These are phyloP conservation scores for Taphrorychus bicolor DNA, from an alignment of 2,888 invertebrate species.

Conservation along the genomic window DNA sequence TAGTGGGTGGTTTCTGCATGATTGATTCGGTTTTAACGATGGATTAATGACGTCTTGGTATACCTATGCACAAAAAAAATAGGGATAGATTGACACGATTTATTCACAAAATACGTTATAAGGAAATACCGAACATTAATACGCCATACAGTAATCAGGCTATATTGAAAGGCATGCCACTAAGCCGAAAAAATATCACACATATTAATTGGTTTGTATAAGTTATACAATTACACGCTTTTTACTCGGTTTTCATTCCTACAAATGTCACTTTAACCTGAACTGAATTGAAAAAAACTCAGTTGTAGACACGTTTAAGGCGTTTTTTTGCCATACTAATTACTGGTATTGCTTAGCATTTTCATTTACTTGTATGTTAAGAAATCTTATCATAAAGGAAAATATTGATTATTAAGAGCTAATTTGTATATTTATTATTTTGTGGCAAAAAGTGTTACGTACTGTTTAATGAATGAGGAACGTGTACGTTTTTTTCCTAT, in stretches of 20 bases:
- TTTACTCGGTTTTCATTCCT: neutral
- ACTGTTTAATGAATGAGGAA: neutral
- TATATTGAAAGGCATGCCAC: neutral
- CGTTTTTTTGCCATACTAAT: neutral
- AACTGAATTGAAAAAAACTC: neutral
- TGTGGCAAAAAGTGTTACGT: neutral
- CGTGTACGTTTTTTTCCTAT: neutral
- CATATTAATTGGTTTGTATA: neutral
- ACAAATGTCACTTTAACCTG: neutral
- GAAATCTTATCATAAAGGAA: too few species aligned
- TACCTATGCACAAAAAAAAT: neutral
- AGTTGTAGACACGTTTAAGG: too few species aligned
- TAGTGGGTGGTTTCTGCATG: conserved; percentile 9
- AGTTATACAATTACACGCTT: neutral
- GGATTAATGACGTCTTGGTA: neutral
- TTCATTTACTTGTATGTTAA: too few species aligned
- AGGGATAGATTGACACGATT: too few species aligned
- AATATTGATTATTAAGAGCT: too few species aligned
- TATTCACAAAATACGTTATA: neutral
- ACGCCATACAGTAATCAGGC: neutral
- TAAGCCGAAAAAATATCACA: neutral
- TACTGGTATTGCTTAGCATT: too few species aligned
- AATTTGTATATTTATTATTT: neutral
- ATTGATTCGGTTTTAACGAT: neutral
- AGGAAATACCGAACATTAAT: neutral